Base-by-base conservation (phyloP, 2,113 vertebrate genomes). In the Gasterosteus nipponicus region DNA sequence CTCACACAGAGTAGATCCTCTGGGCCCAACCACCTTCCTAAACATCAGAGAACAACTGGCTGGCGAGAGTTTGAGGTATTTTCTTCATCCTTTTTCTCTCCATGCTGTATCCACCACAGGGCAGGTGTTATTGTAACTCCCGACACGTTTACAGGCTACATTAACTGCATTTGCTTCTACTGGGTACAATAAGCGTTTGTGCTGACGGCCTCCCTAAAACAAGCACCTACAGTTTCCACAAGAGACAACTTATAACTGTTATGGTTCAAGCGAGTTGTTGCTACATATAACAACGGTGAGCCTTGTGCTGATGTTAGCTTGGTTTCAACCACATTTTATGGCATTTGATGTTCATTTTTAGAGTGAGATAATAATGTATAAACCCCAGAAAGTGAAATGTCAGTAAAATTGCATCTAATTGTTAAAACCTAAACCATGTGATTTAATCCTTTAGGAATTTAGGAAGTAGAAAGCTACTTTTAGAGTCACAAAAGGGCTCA, bases 1-100 rank as follows among this genome's bases (percentile, higher is more conserved):
- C 89, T 90, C 89, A 87, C 86, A 90, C 83, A 84, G 71, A 90
- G 84, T 51, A 59, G 70, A 68, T 87, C 86, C 86, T 88, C 84
- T 63, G 69, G 79, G 78, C 68, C 69, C 70, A 26, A 69, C 69
- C 83, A 63, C 78, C 82, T 78, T 70, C 68, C 60, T 84, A 7
- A 73, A 67, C 75, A 75, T 78, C 79, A 71, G 58, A 83, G 60
- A 82, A 62, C 69, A 71, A 64, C 62, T 47, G 78, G 75, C 65
- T 63, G 63, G 60, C 3, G 56, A 74, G 53, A 72, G 57, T 68
- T 70, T 18, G 26, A 67, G 5, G 53, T 39, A n/a, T 38, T 72
- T 65, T 69, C 53, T 69, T 70, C 60, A 73, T 57, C 74, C 51
- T 56, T 31, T 47, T 9, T 58, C 46, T 72, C 77, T 71, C 67